These are phyloP conservation scores for Rugalucina vietnamica DNA, from an alignment of 2,888 invertebrate genomes.

Conservation along the genomic window DNA sequence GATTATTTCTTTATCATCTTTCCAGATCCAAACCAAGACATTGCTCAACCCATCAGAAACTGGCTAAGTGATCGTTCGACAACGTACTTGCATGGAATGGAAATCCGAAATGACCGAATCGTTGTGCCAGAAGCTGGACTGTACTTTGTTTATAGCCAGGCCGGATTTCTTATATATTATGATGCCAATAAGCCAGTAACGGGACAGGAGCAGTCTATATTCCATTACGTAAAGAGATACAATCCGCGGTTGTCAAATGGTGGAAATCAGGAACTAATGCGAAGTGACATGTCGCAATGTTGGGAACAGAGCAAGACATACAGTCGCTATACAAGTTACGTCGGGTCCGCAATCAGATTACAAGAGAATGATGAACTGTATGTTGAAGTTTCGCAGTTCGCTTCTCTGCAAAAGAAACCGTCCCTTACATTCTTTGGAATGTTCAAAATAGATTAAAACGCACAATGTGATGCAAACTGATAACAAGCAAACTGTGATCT, in stretches of 20 bases:
- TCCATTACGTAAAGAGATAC: conserved; percentile 65
- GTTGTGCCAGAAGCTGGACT: conserved; percentile 61
- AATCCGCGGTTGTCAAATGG: conserved; percentile 61
- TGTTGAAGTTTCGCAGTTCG: conserved; percentile 60
- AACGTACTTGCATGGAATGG: conserved; percentile 54
- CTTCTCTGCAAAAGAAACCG: conserved; percentile 13
- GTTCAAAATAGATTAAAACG: conserved; percentile 41
- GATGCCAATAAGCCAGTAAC: conserved; percentile 20
- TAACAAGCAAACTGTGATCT: neutral
- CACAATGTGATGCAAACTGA: neutral
- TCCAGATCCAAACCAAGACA: no score
- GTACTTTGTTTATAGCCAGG: conserved; percentile 69
- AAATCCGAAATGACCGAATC: conserved; percentile 50
- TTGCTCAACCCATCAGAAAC: conserved; percentile 49
- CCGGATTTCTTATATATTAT: conserved; percentile 61
- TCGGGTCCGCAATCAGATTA: conserved; percentile 58
- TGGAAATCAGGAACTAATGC: conserved; percentile 62
- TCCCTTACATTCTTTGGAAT: conserved; percentile 51
- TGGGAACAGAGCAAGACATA: conserved; percentile 61
- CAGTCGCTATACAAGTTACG: conserved; percentile 68
- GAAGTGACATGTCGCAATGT: conserved; percentile 64
- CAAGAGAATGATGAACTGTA: conserved; percentile 64
- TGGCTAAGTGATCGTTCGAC: conserved; percentile 42
- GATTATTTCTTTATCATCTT: no score
- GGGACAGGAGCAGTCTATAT: conserved; percentile 47